Evolutionary conservation across 2,888 invertebrate species (phyloP), one percentile per base, ranked within the genome.

Genomic region (Machimus atricapillus): DNA sequence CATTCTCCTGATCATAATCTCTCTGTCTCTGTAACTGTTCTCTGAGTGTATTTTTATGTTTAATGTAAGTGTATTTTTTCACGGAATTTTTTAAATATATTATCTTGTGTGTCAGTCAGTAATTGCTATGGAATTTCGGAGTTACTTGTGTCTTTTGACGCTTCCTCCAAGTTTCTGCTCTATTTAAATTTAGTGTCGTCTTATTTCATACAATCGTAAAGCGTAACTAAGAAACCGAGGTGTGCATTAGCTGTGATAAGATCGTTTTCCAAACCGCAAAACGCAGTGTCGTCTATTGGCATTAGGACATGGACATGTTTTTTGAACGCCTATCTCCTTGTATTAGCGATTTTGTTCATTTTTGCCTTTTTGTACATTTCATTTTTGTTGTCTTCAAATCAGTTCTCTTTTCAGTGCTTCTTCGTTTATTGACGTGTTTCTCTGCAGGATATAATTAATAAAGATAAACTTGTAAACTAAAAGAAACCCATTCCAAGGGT

Each of bases 291-390:
- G 66, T 23, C 76, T 37, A 37, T 76, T 37, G 79, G 58, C 27
- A 56, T 40, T 77, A 77, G 77, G 77, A 77, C 86, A 86, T 77
- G 86, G 86, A 86, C 86, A 86, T 86, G 77, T 86, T 86, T 83
- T 83, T 31, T 31, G 31, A 86, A 86, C 86, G 86, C 86, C 86
- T 86, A 52, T 77, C 86, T 86, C 77, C 66, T 73, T 86, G 34
- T 34, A 43, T 77, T 85, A 85, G 74, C 52, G 23, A 27, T 85
- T 58, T 83, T 27, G 19, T 46, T 83, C 23, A 19, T 74, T 43
- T 52, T 77, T 19, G 56, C 43, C 31, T 43, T 19, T 78, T 46
- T 78, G 43, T 78, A 43, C 6, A 40, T 82, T 58, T 58, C 27
- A 58, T 81, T 82, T 82, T 58, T 82, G 37, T 82, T 40, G 7